Percentiles rank a stretch among this genome's conserved stretches.
phyloP scores from a whole-genome alignment of 2,113 vertebrate species.

The Choloepus hoffmanni region DNA sequence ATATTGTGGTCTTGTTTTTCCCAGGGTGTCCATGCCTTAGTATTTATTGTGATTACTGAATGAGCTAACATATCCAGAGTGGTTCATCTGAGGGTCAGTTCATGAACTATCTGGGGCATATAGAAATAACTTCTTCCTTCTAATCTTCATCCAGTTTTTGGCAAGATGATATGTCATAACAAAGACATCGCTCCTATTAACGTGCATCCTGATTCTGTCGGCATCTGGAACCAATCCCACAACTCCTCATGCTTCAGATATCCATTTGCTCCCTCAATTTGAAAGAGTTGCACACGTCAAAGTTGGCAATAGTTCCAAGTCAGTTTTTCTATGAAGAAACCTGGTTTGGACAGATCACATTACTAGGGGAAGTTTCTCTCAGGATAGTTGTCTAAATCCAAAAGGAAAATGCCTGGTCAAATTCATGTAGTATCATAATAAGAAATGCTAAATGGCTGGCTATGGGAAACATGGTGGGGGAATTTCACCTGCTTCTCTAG shows the following conservation, averaged over 20 bases:
- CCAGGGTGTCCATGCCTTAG: not conserved
- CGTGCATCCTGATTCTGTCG: not conserved
- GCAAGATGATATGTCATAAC: not conserved
- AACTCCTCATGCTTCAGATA: not conserved
- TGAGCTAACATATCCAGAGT: not conserved
- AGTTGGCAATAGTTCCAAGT: not conserved
- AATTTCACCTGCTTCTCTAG: not conserved
- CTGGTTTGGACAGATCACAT: slow-evolving; percentile 19
- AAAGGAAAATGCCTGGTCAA: slow-evolving; percentile 21
- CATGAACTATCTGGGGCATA: not conserved
- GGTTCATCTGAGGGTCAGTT: not conserved
- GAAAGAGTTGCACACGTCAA: not conserved
- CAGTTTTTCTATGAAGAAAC: not conserved
- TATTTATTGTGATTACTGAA: not conserved
- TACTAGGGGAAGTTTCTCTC: not conserved
- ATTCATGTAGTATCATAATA: not conserved
- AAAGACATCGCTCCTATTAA: not conserved
- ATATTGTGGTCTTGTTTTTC: not conserved
- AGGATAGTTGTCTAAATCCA: not conserved
- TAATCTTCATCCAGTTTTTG: not conserved
- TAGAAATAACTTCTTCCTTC: not conserved
- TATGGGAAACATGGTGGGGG: not conserved
- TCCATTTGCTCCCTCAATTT: not conserved
- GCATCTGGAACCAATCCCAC: not conserved
- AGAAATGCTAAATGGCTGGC: not conserved